Conservation (phyloP, 2,888 invertebrate genomes). For the Hedychridium roseum region DNA sequence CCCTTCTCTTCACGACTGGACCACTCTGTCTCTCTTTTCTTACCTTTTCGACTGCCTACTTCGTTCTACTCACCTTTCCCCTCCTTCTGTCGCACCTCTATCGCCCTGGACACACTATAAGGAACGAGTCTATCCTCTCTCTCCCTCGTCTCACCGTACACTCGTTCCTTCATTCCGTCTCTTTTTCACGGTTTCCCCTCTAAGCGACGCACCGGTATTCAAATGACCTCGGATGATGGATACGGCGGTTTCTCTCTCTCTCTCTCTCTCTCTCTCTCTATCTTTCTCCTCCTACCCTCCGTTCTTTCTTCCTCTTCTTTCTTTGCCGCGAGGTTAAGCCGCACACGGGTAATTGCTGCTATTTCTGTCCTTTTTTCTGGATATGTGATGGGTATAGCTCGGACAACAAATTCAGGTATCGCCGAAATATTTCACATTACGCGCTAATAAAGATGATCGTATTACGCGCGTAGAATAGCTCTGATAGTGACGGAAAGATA, state of each 20-base stretch:
- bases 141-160: conserved; percentile 8
- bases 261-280: no score
- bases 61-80: conserved; percentile 13
- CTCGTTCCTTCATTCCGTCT: conserved; percentile 10
- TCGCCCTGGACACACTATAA: conserved; percentile 12
- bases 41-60: conserved; percentile 26
- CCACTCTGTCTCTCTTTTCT: conserved; percentile 12
- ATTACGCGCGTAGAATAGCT: no score
- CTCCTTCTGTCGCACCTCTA: conserved; percentile 17
- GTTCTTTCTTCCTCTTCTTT: no score
- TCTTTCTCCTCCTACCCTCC: no score
- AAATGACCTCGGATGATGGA: conserved; percentile 53
- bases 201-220: conserved; percentile 32
- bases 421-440: no score
- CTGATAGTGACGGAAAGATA: no score
- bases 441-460: no score
- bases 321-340: no score
- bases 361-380: conserved; percentile 43
- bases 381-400: no score
- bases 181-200: conserved; percentile 21
- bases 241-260: conserved; percentile 34
- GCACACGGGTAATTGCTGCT: conserved; percentile 47
- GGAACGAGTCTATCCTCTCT: conserved; percentile 13
- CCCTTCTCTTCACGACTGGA: conserved; percentile 19
- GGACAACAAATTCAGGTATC: no score